phyloP scores from a whole-genome alignment of 2,797 vertebrate genomes.

The Heterohyrax brucei region DNA sequence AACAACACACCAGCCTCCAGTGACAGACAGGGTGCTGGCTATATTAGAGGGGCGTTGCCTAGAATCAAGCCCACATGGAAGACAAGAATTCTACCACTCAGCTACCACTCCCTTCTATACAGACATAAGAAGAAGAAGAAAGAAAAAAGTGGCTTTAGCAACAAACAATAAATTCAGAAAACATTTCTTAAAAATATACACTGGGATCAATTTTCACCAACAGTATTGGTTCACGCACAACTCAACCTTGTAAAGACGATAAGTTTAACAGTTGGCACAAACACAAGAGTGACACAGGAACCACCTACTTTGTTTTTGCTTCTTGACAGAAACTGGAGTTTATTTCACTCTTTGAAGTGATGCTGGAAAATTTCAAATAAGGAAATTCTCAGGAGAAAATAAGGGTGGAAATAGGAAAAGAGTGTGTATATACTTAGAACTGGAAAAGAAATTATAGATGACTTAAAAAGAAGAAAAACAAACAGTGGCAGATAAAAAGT shows the following conservation, averaged over 20 bases:
- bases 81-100: not conserved
- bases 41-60: not conserved
- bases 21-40: not conserved
- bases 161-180: not conserved
- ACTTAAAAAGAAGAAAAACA: not conserved
- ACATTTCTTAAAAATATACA: conserved; percentile 32
- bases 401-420: not conserved
- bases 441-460: not conserved
- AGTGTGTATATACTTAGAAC: not conserved
- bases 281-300: not conserved
- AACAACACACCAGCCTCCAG: not conserved
- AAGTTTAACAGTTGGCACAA: not conserved
- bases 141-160: not conserved
- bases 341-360: not conserved
- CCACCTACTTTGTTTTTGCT: not conserved
- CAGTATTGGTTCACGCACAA: not conserved
- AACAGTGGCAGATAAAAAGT: not conserved
- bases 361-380: not conserved
- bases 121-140: not conserved
- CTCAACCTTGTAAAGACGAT: not conserved
- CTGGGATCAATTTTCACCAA: not conserved
- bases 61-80: not conserved
- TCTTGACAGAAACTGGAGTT: not conserved
- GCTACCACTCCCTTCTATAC: not conserved
- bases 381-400: not conserved